Base-by-base conservation (phyloP, 2,888 invertebrate species). In the Dynastes tityus region DNA sequence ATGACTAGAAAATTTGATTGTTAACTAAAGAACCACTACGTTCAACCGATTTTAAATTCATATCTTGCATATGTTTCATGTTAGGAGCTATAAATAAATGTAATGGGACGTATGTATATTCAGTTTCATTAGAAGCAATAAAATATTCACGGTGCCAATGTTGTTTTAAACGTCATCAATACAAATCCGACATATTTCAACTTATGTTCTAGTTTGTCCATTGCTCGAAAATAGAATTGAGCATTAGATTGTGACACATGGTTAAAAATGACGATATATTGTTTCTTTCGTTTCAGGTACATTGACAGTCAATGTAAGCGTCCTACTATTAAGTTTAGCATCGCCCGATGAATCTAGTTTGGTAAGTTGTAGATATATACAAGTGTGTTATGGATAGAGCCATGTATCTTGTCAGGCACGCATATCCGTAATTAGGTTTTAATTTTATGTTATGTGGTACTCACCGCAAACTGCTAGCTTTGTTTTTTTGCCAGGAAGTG, bases 281-380 rank as follows among this genome's bases (percentile, higher is more conserved):
- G 32, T 45, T 29, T 29, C 22, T 27, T 61, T 61, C 61, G 16
- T 61, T 94, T 86, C 93, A 97, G 97, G 95, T 90, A 95, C 96
- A 87, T 92, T 97, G 90, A 95, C 95, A 86, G 97, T 97, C 84
- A 97, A 97, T 91, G 96, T 97, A 89, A 97, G 96, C 90, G 97
- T 97, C 85, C 92, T 97, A 89, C 93, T 97, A 87, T 93, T 97
- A 88, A 97, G 97, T 91, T 93, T 97, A 90, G 97, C 97, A 86
- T 97, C 97, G 85, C 97, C 97, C 83, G 97, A 97, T 90, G 97
- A 97, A 91, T 97, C 97, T 88, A 97, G 97, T 92, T 92, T 97
- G 94, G 97, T 97, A 92, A 95, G 94, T 92, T 67, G 58, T 45
- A 58, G 11, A 45, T 45, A 1, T 45, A 45, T 9, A 45, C 45